phyloP scores from a whole-genome alignment of 2,113 vertebrate genomes.

The Rhinichthys klamathensis region DNA sequence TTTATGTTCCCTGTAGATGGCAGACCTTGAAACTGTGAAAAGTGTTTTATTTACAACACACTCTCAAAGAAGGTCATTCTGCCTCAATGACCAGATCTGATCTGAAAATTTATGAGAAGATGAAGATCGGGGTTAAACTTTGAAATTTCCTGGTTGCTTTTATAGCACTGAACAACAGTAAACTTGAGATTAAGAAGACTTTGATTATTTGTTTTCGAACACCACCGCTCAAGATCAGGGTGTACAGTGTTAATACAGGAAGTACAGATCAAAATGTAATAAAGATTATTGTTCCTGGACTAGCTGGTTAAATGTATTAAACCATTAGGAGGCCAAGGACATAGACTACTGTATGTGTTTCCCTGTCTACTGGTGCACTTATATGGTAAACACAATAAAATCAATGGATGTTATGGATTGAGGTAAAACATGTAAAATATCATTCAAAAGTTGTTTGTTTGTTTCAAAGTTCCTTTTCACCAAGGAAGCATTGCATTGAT shows the following conservation, averaged over 20 bases:
- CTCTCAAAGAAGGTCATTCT: neutral
- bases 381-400: neutral
- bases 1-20: conserved; percentile 6
- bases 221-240: neutral
- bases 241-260: neutral
- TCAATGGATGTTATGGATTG: neutral
- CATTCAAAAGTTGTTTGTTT: neutral
- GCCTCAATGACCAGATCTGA: neutral
- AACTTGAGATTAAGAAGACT: neutral
- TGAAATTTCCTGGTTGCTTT: neutral
- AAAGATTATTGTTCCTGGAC: neutral
- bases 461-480: too few species aligned
- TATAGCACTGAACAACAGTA: neutral
- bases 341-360: neutral
- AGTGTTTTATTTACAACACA: neutral
- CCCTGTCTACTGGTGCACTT: neutral
- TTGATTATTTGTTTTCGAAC: neutral
- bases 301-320: neutral
- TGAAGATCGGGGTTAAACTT: neutral
- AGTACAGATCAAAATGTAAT: neutral
- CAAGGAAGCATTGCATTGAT: neutral
- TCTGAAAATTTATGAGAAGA: neutral
- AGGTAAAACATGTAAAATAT: neutral
- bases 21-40: neutral
- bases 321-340: neutral